Evolutionary conservation across 1,140 invertebrate species (phyloP).

Genomic region (Druon quercuslanigerum): DNA sequence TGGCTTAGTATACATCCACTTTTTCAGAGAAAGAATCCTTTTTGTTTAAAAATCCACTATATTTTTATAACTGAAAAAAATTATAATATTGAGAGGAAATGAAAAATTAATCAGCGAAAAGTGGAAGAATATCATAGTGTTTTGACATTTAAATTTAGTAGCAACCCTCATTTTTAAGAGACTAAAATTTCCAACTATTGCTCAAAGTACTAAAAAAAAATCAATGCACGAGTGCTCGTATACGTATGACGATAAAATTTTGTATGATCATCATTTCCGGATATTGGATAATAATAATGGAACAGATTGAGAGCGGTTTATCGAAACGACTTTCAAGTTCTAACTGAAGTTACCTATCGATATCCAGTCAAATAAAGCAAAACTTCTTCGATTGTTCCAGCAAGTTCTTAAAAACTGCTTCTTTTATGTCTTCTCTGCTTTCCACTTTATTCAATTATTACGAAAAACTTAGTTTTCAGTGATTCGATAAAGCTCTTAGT

Average conservation of each 20-base stretch:
- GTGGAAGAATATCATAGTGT: too few relatives aligned
- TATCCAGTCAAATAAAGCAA: conserved; percentile 19
- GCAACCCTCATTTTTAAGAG: too few relatives aligned
- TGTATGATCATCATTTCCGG: conserved; percentile 18
- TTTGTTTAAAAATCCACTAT: too few relatives aligned
- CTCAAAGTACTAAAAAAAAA: too few relatives aligned
- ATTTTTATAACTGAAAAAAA: too few relatives aligned
- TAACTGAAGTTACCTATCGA: conserved; percentile 18
- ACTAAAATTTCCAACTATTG: too few relatives aligned
- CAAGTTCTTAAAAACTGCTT: background rate
- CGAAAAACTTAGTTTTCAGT: background rate
- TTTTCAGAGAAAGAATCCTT: too few relatives aligned
- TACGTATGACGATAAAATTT: conserved; percentile 8
- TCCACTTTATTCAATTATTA: background rate
- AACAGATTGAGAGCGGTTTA: conserved; percentile 26
- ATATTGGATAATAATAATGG: conserved; percentile 28
- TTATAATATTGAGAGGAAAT: too few relatives aligned
- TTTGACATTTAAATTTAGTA: too few relatives aligned
- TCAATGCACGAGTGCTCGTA: background rate
- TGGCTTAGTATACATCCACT: too few relatives aligned
- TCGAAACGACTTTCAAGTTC: conserved; percentile 30
- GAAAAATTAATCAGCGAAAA: too few relatives aligned
- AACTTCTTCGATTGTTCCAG: conserved; percentile 9
- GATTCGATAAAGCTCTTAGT: too few relatives aligned
- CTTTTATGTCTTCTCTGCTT: background rate